Conservation (phyloP, 1,140 invertebrate species). For the Theocolax elegans region DNA sequence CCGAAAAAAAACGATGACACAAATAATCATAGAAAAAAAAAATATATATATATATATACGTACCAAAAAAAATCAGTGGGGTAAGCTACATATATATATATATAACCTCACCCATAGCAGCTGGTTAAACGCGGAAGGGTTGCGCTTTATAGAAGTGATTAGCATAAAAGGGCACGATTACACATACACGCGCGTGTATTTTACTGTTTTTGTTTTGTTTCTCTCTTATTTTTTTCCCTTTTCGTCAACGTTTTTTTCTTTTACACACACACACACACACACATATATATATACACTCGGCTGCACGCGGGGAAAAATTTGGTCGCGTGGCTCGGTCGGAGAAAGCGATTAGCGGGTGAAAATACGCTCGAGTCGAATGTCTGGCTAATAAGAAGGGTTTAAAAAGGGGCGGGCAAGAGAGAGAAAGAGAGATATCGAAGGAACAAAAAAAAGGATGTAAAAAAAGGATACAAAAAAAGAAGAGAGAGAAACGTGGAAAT, state of each 20-base stretch:
- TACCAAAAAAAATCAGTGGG: neutral
- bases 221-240: neutral
- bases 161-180: conserved; percentile 62
- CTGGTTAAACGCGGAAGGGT: conserved; percentile 62
- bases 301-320: conserved; percentile 39
- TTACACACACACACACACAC: too few relatives aligned
- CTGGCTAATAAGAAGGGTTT: conserved; percentile 33
- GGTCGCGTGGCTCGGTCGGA: conserved; percentile 2
- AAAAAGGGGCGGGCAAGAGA: neutral
- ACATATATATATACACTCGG: neutral
- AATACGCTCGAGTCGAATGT: conserved; percentile 30
- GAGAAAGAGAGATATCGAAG: too few relatives aligned
- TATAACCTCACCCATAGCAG: conserved; percentile 50
- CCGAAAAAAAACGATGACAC: neutral
- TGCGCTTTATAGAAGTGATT: conserved; percentile 49
- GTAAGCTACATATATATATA: neutral
- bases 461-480: neutral
- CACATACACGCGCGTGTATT: conserved; percentile 45
- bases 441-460: conserved; percentile 7
- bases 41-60: neutral
- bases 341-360: conserved; percentile 39
- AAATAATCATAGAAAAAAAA: neutral
- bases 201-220: conserved; percentile 35
- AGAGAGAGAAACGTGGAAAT: too few relatives aligned
- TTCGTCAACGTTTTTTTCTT: too few relatives aligned